Base-by-base conservation (phyloP, 2,888 invertebrate species). In the Lochmaea crataegi region DNA sequence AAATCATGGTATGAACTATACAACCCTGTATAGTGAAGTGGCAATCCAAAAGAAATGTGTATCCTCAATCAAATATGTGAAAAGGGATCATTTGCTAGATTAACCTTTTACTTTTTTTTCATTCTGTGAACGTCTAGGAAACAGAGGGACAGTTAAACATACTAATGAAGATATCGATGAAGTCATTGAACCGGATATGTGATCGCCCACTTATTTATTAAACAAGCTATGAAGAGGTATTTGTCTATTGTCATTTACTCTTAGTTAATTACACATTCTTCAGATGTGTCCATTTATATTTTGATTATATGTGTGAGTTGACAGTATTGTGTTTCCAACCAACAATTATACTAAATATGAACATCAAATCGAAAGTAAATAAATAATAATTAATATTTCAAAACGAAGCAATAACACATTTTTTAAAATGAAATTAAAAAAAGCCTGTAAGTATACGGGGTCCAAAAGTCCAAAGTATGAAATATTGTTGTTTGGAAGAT, bases 181-280 rank as follows among this genome's bases (percentile, higher is more conserved):
- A 68, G 67, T 68, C 67, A 58, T 48, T 68, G 67, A 68, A 68
- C 67, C 67, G 67, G 67, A 68, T 58, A 45, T 67, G 41, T 42
- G 58, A 45, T 32, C 16, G 48, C 58, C 58, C 45, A 68, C 58
- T 68, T 45, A 45, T 42, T 66, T 57, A 32, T 58, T 60, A 68
- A 67, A 60, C 58, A 60, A 42, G 22, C 26, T 48, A 42, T 32
- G 11, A 48, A 26, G 48, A 68, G 58, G 45, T 48, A 48, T 65
- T 65, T 65, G 26, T 48, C 65, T 14, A 65, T 48, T 65, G n/a
- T 32, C 18, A 16, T 64, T 48, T 10, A 58, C 2, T 41, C 26
- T 58, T 41, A 16, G 38, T 32, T 60, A 12, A 6, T 60, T 32
- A 5, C 26, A 32, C 7, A 32, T 32, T 32, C 32, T 32, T 32